These are phyloP conservation scores for Taxidea taxus DNA, from an alignment of 2,113 vertebrate species.

Conservation along the genomic window DNA sequence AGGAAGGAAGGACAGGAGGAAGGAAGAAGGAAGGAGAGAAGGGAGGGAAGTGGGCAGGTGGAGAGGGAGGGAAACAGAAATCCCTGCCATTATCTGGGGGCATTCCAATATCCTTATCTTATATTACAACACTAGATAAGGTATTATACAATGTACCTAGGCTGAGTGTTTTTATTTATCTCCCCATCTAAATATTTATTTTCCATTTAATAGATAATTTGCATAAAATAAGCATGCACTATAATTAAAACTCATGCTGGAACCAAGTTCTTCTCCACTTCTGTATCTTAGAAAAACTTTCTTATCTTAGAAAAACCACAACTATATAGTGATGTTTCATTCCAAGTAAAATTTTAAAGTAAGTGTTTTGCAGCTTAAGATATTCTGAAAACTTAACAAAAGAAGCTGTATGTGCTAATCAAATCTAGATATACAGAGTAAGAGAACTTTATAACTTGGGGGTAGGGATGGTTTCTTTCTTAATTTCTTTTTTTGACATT, in stretches of 20 bases:
- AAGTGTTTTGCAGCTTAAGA: neutral
- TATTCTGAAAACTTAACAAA: neutral
- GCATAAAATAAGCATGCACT: neutral
- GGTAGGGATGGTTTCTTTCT: neutral
- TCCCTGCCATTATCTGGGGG: neutral
- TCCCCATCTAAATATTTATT: neutral
- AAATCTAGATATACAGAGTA: neutral
- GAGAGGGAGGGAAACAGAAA: neutral
- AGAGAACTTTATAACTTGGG: neutral
- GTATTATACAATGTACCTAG: neutral
- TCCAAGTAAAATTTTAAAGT: neutral
- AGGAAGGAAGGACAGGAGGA: neutral
- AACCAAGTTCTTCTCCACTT: neutral
- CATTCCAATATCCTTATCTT: neutral
- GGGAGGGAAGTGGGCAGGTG: no score
- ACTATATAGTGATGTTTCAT: neutral
- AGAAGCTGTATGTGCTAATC: neutral
- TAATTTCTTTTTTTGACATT: no score
- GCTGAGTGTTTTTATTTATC: neutral
- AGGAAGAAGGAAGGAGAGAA: neutral
- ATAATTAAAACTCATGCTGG: neutral
- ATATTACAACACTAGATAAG: neutral
- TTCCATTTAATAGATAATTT: constrained; percentile 5
- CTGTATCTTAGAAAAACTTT: no score
- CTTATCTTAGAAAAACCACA: neutral